phyloP scores from a whole-genome alignment of 2,888 invertebrate species.

The Theretra japonica region DNA sequence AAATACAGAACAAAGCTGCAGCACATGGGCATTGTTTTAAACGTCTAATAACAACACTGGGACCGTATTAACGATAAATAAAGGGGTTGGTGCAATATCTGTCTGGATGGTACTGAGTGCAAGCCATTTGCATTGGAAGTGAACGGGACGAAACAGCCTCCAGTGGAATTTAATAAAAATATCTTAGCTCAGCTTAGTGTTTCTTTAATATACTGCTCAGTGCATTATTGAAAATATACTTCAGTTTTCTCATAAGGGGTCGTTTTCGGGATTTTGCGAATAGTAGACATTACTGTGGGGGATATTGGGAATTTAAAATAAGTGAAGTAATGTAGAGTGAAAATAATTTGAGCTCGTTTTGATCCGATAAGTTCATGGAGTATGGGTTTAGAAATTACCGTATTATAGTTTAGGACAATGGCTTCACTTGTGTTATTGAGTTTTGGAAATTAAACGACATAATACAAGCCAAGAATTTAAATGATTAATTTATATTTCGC shows the following conservation, averaged over 20 bases:
- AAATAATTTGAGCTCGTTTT: neutral
- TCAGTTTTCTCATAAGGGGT: slow-evolving; percentile 11
- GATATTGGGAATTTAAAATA: neutral
- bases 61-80: slow-evolving; percentile 75
- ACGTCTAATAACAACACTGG: slow-evolving; percentile 58
- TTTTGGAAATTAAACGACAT: too few species aligned
- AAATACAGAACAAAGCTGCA: neutral
- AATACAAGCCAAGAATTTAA: too few species aligned
- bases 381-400: too few species aligned
- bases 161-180: slow-evolving; percentile 82
- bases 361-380: too few species aligned
- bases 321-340: neutral
- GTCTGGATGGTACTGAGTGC: slow-evolving; percentile 67
- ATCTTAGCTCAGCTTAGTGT: slow-evolving; percentile 70
- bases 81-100: slow-evolving; percentile 72
- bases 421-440: too few species aligned
- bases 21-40: slow-evolving; percentile 45
- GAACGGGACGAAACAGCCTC: slow-evolving; percentile 75
- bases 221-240: slow-evolving; percentile 59
- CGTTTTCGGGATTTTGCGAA: neutral
- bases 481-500: too few species aligned
- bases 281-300: neutral
- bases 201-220: slow-evolving; percentile 66
- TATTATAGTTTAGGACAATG: too few species aligned
- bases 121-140: slow-evolving; percentile 77